Base-by-base conservation (phyloP, 2,797 vertebrate species). In the Rhodeus uyekii region DNA sequence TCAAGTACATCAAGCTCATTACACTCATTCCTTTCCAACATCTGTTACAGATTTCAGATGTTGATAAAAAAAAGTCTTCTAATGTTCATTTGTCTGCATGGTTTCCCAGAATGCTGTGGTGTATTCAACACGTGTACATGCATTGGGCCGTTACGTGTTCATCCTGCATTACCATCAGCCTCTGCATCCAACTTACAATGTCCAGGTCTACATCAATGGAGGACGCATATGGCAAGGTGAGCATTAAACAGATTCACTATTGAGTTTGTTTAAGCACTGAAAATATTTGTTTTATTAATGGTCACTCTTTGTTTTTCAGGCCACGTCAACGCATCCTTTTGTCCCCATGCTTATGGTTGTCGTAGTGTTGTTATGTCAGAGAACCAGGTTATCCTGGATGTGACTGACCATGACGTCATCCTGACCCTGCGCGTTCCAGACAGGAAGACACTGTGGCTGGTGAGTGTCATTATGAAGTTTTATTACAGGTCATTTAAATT, bases 91-190 rank as follows among this genome's bases (percentile, higher is more conserved):
- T 36, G 22, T 80, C 13, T 80, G 18, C 27, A 78, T 82, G 3
- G 24, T 78, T 81, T 80, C 12, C 4, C 91, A 99, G 98, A 95
- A 96, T 88, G 95, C 96, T 0, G 95, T 95, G 16, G 91, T 95
- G 82, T 97, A 96, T 42, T 93, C 93, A 3, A 90, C 94, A 1
- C 95, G 85, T 0, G 94, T 99, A 79, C 96, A 96, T 4, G 19
- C 89, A 0, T 91, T 96, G 84, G 97, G 97, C 0, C 96, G 96
- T 9, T 99, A 98, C 0, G 96, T 96, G 86, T 97, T 99, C 91
- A 92, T 99, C 86, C 91, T 99, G 2, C 98, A 99, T 53, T 95
- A 95, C 76, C 98, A 97, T 91, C 98, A 99, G 90, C 98, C 98
- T 0, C 89, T 90, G 36, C 95, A 97, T 78, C 94, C 97, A 42